Conservation (phyloP, 2,888 invertebrate genomes). For the Hedychridium roseum region DNA sequence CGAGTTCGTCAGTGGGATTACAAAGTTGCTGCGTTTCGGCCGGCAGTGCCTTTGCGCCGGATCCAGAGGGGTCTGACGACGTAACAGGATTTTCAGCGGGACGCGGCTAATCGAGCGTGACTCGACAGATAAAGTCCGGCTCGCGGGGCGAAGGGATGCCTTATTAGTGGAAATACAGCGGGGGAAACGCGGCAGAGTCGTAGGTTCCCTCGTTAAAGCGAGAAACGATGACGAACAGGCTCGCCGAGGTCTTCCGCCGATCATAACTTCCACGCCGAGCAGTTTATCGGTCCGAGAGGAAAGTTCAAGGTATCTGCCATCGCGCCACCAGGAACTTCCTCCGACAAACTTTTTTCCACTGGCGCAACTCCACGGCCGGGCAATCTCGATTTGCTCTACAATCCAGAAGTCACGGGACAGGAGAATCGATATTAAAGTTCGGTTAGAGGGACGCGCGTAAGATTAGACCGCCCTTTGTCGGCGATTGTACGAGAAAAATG, state of each 20-base stretch:
- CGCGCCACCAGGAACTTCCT: neutral
- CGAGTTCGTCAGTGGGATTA: too few species aligned
- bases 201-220: neutral
- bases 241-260: too few species aligned
- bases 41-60: neutral
- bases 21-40: neutral
- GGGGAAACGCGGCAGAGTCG: neutral
- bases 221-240: too few species aligned
- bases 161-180: neutral
- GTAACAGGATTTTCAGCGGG: conserved; percentile 2
- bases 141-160: neutral
- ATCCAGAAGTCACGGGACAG: too few species aligned
- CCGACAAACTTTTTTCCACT: neutral
- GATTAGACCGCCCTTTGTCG: too few species aligned
- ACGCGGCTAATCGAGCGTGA: conserved; percentile 1
- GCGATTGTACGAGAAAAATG: neutral
- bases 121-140: neutral
- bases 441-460: too few species aligned
- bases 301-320: neutral
- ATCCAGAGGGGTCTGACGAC: conserved; percentile 3
- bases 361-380: neutral
- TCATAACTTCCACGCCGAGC: too few species aligned
- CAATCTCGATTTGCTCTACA: too few species aligned
- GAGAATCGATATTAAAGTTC: too few species aligned
- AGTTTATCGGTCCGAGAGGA: neutral